Evolutionary conservation across 2,113 vertebrate species (phyloP).

Genomic region (Aspiorhynchus laticeps): DNA sequence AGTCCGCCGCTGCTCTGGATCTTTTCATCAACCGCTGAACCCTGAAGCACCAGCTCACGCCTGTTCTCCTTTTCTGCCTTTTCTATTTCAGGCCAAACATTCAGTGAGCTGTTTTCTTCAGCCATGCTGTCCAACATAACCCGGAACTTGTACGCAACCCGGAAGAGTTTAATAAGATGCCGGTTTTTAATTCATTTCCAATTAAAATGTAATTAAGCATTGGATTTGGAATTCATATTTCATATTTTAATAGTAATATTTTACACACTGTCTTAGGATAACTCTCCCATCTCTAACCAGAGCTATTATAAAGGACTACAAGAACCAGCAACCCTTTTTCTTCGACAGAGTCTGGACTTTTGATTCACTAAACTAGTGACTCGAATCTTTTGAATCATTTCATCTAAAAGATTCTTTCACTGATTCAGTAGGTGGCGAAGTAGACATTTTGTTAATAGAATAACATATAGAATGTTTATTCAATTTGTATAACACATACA

Average conservation of each 20-base stretch:
- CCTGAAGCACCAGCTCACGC: conserved; percentile 83
- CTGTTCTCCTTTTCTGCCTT: conserved; percentile 79
- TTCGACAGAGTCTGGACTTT: not conserved
- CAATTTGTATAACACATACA: too few species aligned
- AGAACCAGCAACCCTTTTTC: conserved; percentile 49
- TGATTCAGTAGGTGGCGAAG: not conserved
- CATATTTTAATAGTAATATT: not conserved
- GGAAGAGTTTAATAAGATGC: not conserved
- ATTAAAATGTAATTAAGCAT: not conserved
- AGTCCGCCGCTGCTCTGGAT: conserved; percentile 73
- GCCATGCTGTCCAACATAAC: conserved; percentile 68
- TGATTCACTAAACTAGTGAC: not conserved
- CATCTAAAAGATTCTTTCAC: not conserved
- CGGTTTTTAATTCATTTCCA: not conserved
- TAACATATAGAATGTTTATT: too few species aligned
- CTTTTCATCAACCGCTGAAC: conserved; percentile 67
- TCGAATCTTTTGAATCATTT: not conserved
- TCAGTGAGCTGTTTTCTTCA: conserved; percentile 36
- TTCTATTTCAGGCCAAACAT: conserved; percentile 78
- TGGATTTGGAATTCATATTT: not conserved
- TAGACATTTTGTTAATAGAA: not conserved
- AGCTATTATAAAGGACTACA: conserved; percentile 51
- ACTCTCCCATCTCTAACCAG: not conserved
- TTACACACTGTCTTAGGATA: not conserved
- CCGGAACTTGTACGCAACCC: conserved; percentile 39